Evolutionary conservation across 2,888 invertebrate genomes (phyloP).

Genomic region (Leucania comma): DNA sequence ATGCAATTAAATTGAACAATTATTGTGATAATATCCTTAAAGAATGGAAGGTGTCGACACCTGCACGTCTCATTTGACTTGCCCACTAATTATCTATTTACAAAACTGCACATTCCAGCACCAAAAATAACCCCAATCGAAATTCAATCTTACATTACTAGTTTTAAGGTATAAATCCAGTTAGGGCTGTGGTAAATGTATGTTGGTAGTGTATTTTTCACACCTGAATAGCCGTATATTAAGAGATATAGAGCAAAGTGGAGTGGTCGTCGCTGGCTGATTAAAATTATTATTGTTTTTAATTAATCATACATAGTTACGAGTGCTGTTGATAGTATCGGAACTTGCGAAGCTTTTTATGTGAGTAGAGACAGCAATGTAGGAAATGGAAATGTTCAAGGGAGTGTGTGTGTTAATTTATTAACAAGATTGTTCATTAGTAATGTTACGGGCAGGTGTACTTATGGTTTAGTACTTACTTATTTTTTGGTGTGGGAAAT

Average conservation of each 20-base stretch:
- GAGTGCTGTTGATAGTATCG: slow-evolving; percentile 80
- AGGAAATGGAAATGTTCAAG: background rate
- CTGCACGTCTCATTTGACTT: slow-evolving; percentile 47
- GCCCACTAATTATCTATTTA: slow-evolving; percentile 41
- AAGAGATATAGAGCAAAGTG: slow-evolving; percentile 61
- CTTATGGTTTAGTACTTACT: background rate
- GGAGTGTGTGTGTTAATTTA: background rate
- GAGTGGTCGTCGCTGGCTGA: slow-evolving; percentile 70
- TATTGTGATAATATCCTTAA: slow-evolving; percentile 58
- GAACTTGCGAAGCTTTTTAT: slow-evolving; percentile 80
- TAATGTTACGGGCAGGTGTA: background rate
- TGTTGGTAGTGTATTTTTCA: slow-evolving; percentile 48
- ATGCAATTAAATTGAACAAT: slow-evolving; percentile 59
- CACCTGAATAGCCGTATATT: slow-evolving; percentile 55
- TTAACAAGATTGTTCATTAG: background rate
- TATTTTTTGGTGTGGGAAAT: too few species aligned
- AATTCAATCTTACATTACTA: slow-evolving; percentile 3
- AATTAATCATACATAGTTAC: slow-evolving; percentile 83
- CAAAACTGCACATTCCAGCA: slow-evolving; percentile 21
- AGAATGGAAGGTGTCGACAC: slow-evolving; percentile 49
- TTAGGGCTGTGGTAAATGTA: slow-evolving; percentile 2
- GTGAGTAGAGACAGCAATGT: slow-evolving; percentile 71
- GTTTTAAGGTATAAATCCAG: slow-evolving; percentile 27
- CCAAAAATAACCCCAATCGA: background rate
- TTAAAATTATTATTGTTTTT: slow-evolving; percentile 83